phyloP scores from a whole-genome alignment of 2,113 vertebrate species.

The Litocranius walleri region DNA sequence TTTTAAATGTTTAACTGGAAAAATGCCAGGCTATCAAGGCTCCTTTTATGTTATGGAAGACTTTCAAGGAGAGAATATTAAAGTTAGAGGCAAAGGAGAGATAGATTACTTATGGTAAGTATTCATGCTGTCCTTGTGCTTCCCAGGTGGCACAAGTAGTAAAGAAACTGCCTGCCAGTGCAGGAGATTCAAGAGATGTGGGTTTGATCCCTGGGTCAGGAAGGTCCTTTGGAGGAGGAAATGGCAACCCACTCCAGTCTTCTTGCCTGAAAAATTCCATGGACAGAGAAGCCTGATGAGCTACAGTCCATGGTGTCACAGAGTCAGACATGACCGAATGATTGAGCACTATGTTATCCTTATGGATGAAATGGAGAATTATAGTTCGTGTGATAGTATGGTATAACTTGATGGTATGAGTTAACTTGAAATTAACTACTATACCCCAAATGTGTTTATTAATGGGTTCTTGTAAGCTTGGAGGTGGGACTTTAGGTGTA shows the following conservation, averaged over 20 bases:
- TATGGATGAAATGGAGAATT: background rate
- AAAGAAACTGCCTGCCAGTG: background rate
- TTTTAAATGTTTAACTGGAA: conserved; percentile 38
- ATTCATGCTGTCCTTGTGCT: background rate
- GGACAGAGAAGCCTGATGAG: background rate
- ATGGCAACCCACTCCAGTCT: background rate
- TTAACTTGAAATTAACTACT: background rate
- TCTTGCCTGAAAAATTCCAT: background rate
- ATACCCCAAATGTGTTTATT: background rate
- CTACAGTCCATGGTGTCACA: background rate
- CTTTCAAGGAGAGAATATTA: conserved; percentile 1
- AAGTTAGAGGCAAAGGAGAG: background rate
- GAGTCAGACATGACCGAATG: background rate
- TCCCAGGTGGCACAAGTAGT: background rate
- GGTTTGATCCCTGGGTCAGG: background rate
- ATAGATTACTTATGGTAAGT: background rate
- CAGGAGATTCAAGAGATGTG: background rate
- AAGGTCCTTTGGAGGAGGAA: background rate
- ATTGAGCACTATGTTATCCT: background rate
- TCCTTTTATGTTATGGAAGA: background rate
- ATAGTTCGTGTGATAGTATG: background rate
- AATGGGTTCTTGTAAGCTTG: background rate
- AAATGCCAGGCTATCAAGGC: conserved; percentile 29
- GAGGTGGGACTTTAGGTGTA: background rate
- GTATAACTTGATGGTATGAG: background rate